A percentile compares a stretch with the other conserved stretches of the same genome.
phyloP scores from a whole-genome alignment of 2,113 vertebrate species.

The Bostrychus sinensis region DNA sequence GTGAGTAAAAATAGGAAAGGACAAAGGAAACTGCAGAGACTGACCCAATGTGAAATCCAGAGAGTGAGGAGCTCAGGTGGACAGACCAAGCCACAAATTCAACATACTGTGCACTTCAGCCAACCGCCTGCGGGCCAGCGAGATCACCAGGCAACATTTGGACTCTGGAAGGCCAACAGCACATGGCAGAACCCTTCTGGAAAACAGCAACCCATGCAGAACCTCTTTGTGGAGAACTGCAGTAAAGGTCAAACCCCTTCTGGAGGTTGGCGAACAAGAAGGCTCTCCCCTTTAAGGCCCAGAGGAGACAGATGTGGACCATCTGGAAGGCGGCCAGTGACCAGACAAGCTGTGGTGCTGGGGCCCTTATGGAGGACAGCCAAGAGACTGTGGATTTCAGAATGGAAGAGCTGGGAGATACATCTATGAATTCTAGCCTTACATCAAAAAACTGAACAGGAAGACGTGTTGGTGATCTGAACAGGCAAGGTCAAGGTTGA shows the following conservation, averaged over 20 bases:
- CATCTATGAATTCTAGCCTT: background rate
- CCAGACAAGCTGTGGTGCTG: background rate
- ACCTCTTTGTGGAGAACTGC: too few relatives aligned
- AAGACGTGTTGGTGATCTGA: background rate
- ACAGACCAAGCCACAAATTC: background rate
- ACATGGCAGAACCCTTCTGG: conserved; percentile 1
- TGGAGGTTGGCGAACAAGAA: background rate
- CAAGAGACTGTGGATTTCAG: background rate
- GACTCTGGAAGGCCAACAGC: background rate
- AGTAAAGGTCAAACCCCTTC: background rate
- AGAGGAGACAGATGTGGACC: conserved; percentile 5
- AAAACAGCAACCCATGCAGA: too few relatives aligned
- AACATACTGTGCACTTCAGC: background rate
- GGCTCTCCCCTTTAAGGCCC: background rate
- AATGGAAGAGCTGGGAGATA: background rate
- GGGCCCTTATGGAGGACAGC: background rate
- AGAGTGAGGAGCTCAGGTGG: background rate
- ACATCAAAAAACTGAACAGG: background rate
- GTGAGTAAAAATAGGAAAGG: background rate
- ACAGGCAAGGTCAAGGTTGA: background rate
- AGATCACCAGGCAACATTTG: background rate
- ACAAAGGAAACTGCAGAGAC: background rate
- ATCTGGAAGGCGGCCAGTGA: conserved; percentile 2
- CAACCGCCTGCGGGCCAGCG: background rate
- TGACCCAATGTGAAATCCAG: background rate